These are phyloP conservation scores for Schrankia costaestrigalis DNA, from an alignment of 2,888 invertebrate species.

Conservation along the genomic window DNA sequence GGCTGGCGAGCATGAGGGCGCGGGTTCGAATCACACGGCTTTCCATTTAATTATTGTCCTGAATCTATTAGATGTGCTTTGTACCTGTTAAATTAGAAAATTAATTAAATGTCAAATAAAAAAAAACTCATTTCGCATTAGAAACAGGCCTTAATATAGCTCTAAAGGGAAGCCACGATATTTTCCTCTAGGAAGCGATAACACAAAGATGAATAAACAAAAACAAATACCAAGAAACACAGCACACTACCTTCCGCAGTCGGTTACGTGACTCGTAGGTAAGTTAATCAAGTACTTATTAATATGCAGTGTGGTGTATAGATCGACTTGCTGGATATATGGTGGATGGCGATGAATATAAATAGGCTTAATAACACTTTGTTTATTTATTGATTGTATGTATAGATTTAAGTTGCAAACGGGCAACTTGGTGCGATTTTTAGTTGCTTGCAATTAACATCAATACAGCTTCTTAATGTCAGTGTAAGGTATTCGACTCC, in stretches of 20 bases:
- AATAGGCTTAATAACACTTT: slow-evolving; percentile 37
- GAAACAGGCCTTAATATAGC: no score
- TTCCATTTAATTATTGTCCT: no score
- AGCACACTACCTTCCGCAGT: slow-evolving; percentile 1
- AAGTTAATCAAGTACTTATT: slow-evolving; percentile 18
- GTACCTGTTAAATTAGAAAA: no score
- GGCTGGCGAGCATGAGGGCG: no score
- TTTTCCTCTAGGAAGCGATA: no score
- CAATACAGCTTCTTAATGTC: no score
- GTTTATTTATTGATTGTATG: slow-evolving; percentile 41
- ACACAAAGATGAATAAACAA: background rate
- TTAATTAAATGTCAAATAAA: no score
- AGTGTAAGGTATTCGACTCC: no score
- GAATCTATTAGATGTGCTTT: no score
- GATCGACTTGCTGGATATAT: slow-evolving; percentile 50
- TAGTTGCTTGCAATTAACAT: slow-evolving; percentile 1
- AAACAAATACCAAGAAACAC: background rate
- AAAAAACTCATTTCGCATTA: no score
- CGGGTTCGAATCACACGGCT: no score
- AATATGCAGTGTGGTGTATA: slow-evolving; percentile 38
- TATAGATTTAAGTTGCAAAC: slow-evolving; percentile 20
- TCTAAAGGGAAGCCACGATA: no score
- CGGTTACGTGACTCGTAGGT: slow-evolving; percentile 5
- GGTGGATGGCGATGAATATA: slow-evolving; percentile 49
- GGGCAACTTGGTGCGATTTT: slow-evolving; percentile 20